Conservation (phyloP, 2,113 vertebrate genomes). For the Polypterus bichir region DNA sequence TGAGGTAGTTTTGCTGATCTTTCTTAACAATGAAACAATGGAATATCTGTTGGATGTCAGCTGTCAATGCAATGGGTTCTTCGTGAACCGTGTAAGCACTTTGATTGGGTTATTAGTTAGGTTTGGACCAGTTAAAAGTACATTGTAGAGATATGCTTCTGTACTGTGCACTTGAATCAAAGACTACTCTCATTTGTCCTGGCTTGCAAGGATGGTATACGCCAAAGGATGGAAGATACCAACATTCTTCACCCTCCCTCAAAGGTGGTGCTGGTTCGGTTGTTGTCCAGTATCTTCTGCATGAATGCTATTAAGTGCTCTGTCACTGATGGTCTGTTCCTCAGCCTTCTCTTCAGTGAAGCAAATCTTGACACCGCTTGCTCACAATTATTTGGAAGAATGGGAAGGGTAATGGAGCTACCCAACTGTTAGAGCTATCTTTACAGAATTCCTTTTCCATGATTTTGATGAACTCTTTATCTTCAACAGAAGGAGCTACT, state of each 20-base stretch:
- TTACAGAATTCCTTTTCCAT: background rate
- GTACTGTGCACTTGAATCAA: conserved; percentile 13
- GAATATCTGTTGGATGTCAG: conserved; percentile 3
- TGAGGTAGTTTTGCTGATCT: background rate
- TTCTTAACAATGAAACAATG: conserved; percentile 2
- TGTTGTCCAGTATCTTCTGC: background rate
- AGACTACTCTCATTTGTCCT: conserved; percentile 8
- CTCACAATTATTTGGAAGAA: background rate
- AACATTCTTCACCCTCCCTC: conserved; percentile 6
- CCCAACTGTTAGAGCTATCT: background rate
- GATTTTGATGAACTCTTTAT: background rate
- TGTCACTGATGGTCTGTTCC: background rate
- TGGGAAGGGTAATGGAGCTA: background rate
- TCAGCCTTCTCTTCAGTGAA: background rate
- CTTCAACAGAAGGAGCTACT: background rate
- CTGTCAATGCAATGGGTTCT: background rate
- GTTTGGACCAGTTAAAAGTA: conserved; percentile 13
- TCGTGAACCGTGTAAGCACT: conserved; percentile 4
- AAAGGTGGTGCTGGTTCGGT: background rate
- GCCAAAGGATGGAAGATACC: conserved; percentile 9
- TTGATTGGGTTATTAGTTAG: conserved; percentile 2
- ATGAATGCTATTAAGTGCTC: background rate
- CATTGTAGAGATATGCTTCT: conserved; percentile 8
- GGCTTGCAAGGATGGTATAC: conserved; percentile 4
- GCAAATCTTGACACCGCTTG: background rate